A percentile compares a stretch with the other conserved stretches of the same genome.
These are phyloP conservation scores for Sipha maydis DNA, from an alignment of 2,888 invertebrate genomes.

Conservation along the genomic window DNA sequence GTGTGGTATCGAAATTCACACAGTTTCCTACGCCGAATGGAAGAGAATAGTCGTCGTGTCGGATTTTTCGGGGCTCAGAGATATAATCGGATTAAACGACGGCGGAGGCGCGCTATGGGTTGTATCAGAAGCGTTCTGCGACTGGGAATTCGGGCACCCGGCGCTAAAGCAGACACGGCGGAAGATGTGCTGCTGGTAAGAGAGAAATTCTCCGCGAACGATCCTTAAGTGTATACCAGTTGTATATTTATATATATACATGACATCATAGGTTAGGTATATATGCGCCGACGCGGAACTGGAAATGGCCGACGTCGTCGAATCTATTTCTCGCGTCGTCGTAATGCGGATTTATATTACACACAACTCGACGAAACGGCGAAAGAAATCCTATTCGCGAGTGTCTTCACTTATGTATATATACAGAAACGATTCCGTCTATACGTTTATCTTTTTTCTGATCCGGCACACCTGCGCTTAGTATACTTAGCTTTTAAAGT, in stretches of 20 bases:
- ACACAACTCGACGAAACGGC: background rate
- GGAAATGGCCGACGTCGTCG: background rate
- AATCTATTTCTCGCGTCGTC: background rate
- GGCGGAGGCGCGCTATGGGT: background rate
- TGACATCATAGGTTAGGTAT: too few species aligned
- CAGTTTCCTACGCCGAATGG: background rate
- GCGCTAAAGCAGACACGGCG: background rate
- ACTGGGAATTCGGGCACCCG: slow-evolving; percentile 32
- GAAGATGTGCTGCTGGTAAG: background rate
- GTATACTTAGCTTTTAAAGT: too few species aligned
- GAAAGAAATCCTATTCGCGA: background rate
- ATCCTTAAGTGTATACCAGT: background rate
- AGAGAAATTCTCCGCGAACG: slow-evolving; percentile 13
- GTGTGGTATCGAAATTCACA: background rate
- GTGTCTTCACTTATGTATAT: background rate
- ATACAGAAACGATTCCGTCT: background rate
- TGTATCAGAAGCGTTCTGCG: background rate
- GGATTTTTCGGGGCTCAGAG: slow-evolving; percentile 18
- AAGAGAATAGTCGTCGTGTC: background rate
- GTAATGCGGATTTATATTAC: slow-evolving; percentile 28
- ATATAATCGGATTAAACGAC: slow-evolving; percentile 30
- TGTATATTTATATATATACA: background rate
- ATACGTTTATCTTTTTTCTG: background rate
- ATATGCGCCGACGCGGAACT: background rate
- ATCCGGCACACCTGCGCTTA: background rate